phyloP scores from a whole-genome alignment of 2,113 vertebrate genomes.

The Cyprinodon tularosa region DNA sequence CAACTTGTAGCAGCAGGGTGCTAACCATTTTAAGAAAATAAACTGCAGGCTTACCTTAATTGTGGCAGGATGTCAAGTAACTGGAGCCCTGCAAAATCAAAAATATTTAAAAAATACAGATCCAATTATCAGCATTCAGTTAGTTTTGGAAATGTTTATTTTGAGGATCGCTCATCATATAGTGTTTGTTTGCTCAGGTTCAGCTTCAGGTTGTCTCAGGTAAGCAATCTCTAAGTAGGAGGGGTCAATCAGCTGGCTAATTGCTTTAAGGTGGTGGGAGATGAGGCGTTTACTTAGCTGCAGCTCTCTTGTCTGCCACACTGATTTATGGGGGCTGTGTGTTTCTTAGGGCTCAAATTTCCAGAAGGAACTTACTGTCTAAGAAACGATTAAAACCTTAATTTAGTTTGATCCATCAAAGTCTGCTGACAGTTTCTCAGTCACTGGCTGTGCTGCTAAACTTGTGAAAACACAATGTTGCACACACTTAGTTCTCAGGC shows the following conservation, averaged over 20 bases:
- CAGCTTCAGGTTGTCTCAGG: conserved; percentile 44
- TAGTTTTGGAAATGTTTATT: conserved; percentile 5
- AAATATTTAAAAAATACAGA: conserved; percentile 33
- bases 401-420: conserved; percentile 4
- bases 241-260: conserved; percentile 51
- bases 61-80: conserved; percentile 90
- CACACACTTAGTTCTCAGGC: conserved; percentile 21
- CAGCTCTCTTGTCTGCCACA: conserved; percentile 5
- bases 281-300: neutral
- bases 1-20: neutral
- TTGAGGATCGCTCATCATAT: neutral
- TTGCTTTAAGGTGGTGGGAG: conserved; percentile 39
- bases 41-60: conserved; percentile 85
- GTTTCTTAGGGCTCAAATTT: conserved; percentile 1
- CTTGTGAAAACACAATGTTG: conserved; percentile 16
- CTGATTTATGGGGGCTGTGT: neutral
- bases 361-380: neutral
- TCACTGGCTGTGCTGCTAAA: conserved; percentile 7
- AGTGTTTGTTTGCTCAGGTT: conserved; percentile 1
- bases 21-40: neutral
- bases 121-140: neutral
- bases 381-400: conserved; percentile 1
- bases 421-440: neutral
- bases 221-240: conserved; percentile 67
- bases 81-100: conserved; percentile 85